A percentile compares a stretch with the other conserved stretches of the same genome.
phyloP scores from a whole-genome alignment of 1,140 invertebrate genomes.

The Adoxophyes honmai region DNA sequence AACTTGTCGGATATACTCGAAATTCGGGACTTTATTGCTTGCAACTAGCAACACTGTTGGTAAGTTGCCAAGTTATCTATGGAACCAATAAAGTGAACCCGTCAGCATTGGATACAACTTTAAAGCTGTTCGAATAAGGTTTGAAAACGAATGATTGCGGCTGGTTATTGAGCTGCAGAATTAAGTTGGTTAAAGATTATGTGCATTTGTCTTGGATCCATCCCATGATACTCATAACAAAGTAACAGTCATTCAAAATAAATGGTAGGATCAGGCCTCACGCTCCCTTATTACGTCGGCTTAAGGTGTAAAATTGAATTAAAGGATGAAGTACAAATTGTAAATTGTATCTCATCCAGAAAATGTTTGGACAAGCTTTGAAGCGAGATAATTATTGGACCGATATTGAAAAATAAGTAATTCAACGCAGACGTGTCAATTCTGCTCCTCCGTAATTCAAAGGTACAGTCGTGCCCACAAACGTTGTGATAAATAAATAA shows the following conservation, averaged over 20 bases:
- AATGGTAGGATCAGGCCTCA: background rate
- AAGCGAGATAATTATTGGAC: constrained; percentile 25
- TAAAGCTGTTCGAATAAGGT: too few relatives aligned
- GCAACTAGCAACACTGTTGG: too few relatives aligned
- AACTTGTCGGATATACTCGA: constrained; percentile 38
- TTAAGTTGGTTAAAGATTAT: background rate
- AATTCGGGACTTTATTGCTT: constrained; percentile 18
- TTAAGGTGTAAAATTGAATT: background rate
- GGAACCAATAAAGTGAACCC: constrained; percentile 21
- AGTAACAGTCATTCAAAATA: constrained; percentile 4
- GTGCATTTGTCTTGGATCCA: background rate
- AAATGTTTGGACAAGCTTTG: constrained; percentile 27
- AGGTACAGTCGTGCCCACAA: constrained; percentile 18
- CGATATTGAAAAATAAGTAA: constrained; percentile 31
- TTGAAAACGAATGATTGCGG: too few relatives aligned
- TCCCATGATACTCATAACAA: constrained; percentile 7
- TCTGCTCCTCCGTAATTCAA: constrained; percentile 14
- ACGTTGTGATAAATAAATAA: background rate
- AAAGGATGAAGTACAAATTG: background rate
- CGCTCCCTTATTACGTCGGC: background rate
- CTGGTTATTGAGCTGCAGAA: too few relatives aligned
- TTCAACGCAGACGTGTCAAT: constrained; percentile 28
- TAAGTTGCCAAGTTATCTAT: constrained; percentile 22
- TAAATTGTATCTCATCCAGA: constrained; percentile 15
- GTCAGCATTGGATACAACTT: constrained; percentile 21